phyloP scores from a whole-genome alignment of 2,888 invertebrate species.

The Lordiphosa andalusiaca region DNA sequence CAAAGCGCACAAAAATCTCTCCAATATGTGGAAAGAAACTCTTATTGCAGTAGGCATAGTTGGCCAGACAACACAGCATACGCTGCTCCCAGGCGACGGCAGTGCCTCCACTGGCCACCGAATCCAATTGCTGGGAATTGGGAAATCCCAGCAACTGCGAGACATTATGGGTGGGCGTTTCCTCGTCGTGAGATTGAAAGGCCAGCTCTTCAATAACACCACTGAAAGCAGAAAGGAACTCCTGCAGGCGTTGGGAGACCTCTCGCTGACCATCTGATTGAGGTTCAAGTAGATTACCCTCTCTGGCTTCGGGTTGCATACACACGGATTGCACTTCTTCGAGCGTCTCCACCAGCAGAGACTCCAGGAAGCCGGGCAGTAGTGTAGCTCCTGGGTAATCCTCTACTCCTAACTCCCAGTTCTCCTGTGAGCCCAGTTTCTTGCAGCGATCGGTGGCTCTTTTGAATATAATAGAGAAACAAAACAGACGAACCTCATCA shows the following conservation, averaged over 20 bases:
- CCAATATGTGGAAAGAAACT: slow-evolving; percentile 87
- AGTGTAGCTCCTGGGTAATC: slow-evolving; percentile 92
- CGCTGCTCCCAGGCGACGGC: slow-evolving; percentile 87
- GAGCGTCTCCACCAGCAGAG: slow-evolving; percentile 87
- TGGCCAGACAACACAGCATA: slow-evolving; percentile 91
- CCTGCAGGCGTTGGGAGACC: slow-evolving; percentile 81
- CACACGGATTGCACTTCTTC: slow-evolving; percentile 86
- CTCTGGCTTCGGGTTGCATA: slow-evolving; percentile 85
- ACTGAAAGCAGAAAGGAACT: slow-evolving; percentile 84
- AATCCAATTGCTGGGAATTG: slow-evolving; percentile 77
- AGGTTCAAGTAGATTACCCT: slow-evolving; percentile 80
- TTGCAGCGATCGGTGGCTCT: slow-evolving; percentile 90
- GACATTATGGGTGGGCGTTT: slow-evolving; percentile 81
- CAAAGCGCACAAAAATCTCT: slow-evolving; percentile 83
- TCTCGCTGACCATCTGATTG: slow-evolving; percentile 80
- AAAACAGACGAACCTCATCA: slow-evolving; percentile 92
- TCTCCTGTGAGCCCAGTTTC: slow-evolving; percentile 87
- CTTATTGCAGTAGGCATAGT: slow-evolving; percentile 91
- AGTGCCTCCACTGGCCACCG: slow-evolving; percentile 57
- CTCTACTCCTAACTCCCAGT: slow-evolving; percentile 92
- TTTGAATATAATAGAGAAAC: slow-evolving; percentile 91
- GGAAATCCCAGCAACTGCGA: slow-evolving; percentile 85
- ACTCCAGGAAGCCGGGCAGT: slow-evolving; percentile 87
- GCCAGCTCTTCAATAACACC: slow-evolving; percentile 88
- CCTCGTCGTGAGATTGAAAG: slow-evolving; percentile 85